Base-by-base conservation (phyloP, 1,140 invertebrate species). In the Cheumatopsyche charites region DNA sequence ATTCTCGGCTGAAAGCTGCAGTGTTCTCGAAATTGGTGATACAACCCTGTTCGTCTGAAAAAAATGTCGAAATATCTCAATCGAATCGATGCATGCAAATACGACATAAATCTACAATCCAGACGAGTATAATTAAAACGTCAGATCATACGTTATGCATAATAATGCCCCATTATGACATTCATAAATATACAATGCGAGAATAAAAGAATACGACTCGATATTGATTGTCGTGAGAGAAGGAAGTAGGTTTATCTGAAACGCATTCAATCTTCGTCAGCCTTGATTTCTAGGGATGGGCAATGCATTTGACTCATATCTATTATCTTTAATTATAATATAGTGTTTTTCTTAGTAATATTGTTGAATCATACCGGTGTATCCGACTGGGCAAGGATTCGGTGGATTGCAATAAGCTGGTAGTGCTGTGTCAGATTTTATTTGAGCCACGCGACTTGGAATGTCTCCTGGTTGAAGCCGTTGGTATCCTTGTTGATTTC, bases 351-450 rank as follows among this genome's bases (percentile, higher is more conserved):
- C n/a, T 58, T 58, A n/a, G 17, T 41, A 63, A 42, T n/a, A 42
- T 63, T 17, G 15, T 63, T 42, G 7, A 17, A 21, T 25, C 19
- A 12, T 79, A 91, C 90, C 87, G n/a, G 89, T 89, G 76, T 93
- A 94, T 73, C 91, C 93, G 73, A 93, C 86, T 0, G 97, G 98
- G 78, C 98, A 99, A 0, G 98, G 98, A 85, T 99, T 99, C 5
- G 97, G 97, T 1, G 98, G 98, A 79, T 98, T 98, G 81, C 98
- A 99, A 83, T 99, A 99, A 25, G 98, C 96, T 0, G 98, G 98
- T 9, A 99, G 85, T 23, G 92, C 90, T 12, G 92, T 91, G 78
- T 99, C 97, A 0, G 70, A 0, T 63, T 71, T 71, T 36, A 70
- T 62, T 29, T 26, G 52, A 15, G 21, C 0, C 6, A 52, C n/a